Evolutionary conservation across 2,888 invertebrate species (phyloP).

Genomic region (Pristionchus arcanus): DNA sequence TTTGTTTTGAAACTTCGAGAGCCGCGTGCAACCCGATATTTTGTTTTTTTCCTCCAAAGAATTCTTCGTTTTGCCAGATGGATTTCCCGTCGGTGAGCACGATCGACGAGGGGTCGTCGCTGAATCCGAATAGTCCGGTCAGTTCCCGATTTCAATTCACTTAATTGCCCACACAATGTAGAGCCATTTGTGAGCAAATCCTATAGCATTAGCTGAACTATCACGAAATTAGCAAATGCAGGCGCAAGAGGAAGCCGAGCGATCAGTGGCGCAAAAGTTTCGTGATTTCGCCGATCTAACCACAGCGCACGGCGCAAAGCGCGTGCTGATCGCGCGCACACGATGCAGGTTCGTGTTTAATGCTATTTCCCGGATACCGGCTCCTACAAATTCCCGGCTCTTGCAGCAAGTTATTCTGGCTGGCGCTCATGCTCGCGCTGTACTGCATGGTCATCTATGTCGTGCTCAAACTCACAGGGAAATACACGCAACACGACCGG

Average conservation of each 20-base stretch:
- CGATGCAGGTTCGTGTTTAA: background rate
- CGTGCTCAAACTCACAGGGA: conserved; percentile 58
- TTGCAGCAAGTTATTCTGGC: conserved; percentile 60
- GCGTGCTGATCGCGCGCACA: conserved; percentile 63
- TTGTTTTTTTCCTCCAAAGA: too few species aligned
- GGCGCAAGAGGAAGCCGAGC: background rate
- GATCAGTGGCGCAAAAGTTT: background rate
- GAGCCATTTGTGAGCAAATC: too few species aligned
- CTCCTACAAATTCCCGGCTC: background rate
- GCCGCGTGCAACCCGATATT: too few species aligned
- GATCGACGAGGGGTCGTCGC: background rate
- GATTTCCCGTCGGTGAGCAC: background rate
- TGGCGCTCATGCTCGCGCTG: conserved; percentile 57
- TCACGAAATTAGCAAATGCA: background rate
- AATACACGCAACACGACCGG: conserved; percentile 65
- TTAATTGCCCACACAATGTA: too few species aligned
- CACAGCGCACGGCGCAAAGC: conserved; percentile 70
- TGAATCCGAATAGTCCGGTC: background rate
- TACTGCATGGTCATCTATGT: conserved; percentile 60
- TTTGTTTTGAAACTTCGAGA: too few species aligned
- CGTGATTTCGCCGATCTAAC: conserved; percentile 67
- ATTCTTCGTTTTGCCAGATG: background rate
- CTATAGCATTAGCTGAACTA: too few species aligned
- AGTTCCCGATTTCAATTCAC: too few species aligned
- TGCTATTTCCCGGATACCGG: background rate